Evolutionary conservation across 1,140 invertebrate species (phyloP).

Genomic region (Dufourea novaeangliae): DNA sequence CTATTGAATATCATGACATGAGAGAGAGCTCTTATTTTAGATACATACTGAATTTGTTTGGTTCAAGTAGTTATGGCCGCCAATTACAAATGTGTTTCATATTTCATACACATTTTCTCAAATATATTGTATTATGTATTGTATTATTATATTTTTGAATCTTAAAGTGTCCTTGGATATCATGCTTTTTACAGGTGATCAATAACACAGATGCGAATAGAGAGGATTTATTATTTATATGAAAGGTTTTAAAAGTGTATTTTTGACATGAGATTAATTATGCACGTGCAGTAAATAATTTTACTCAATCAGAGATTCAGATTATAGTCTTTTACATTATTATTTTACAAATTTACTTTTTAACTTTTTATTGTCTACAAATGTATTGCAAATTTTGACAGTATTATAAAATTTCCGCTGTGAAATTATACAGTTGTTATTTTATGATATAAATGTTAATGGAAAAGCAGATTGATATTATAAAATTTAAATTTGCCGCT

Average conservation of each 20-base stretch:
- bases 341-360: not conserved
- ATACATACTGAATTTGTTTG: no score
- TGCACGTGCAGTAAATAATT: not conserved
- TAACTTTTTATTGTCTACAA: not conserved
- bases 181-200: not conserved
- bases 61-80: no score
- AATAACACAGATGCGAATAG: no score
- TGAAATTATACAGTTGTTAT: no score
- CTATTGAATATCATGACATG: no score
- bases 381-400: not conserved
- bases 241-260: not conserved
- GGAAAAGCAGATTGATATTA: not conserved
- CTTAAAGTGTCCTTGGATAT: not conserved
- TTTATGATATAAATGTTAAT: not conserved
- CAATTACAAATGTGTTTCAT: no score
- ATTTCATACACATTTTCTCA: no score
- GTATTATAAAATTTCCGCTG: not conserved
- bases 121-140: no score
- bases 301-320: no score
- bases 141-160: not conserved
- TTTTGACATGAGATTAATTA: not conserved
- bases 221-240: not conserved
- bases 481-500: constrained; percentile 16
- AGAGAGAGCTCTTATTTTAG: no score
- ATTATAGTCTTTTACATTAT: not conserved